These are phyloP conservation scores for Pararge aegeria DNA, from an alignment of 1,140 invertebrate species.

Conservation along the genomic window DNA sequence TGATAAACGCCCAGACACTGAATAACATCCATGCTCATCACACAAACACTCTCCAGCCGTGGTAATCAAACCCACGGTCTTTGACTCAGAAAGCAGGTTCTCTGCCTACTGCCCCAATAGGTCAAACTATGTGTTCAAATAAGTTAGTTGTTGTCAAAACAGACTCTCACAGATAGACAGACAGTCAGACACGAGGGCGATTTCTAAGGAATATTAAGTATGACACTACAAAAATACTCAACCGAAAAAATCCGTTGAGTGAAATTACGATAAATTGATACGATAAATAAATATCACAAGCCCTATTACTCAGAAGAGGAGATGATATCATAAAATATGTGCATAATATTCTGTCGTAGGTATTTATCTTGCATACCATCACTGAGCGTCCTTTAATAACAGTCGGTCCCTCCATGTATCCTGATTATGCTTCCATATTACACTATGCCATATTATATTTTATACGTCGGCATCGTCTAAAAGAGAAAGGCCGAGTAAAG, in stretches of 20 bases:
- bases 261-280: neutral
- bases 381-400: slow-evolving; percentile 38
- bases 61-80: no score
- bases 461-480: slow-evolving; percentile 22
- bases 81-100: no score
- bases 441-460: slow-evolving; percentile 5
- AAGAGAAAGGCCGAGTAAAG: slow-evolving; percentile 11
- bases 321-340: slow-evolving; percentile 1
- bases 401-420: slow-evolving; percentile 9
- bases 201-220: no score
- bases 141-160: no score
- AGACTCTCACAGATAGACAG: no score
- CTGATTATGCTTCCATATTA: slow-evolving; percentile 7
- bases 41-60: no score
- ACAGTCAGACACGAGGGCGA: no score
- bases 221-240: neutral
- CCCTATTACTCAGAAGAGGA: neutral
- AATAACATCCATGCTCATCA: no score
- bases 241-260: neutral
- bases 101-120: no score
- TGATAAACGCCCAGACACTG: no score
- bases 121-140: no score
- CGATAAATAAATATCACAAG: neutral
- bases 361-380: slow-evolving; percentile 27
- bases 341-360: slow-evolving; percentile 21